Evolutionary conservation across 1,140 invertebrate genomes (phyloP), one percentile per base, ranked within the genome.

Genomic region (Zaprionus davidi): DNA sequence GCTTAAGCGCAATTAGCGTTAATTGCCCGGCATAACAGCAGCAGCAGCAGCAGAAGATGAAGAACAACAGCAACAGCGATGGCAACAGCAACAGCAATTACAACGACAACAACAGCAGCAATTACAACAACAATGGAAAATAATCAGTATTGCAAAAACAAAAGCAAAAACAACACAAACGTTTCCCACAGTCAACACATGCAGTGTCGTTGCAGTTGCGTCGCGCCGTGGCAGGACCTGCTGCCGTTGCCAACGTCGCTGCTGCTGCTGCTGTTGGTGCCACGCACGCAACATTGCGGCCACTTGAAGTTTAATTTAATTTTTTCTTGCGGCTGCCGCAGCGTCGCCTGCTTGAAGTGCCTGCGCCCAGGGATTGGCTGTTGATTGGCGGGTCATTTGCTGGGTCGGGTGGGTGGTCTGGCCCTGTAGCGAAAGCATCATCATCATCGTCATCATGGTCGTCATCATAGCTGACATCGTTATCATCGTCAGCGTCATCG

Each of bases 281-380:
- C 36, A 55, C 49, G 38, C 71, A 74, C 76, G 76, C 71, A 73
- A 78, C 76, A 78, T 81, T 83, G 84, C 75, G 82, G 79, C 81
- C 85, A 85, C 85, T 90, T 85, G 81, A 90, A 85, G 79, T 85
- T 85, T 82, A 90, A 90, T 90, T 90, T 74, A 90, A 79, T 90
- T 90, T 82, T 81, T 78, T 79, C 78, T 84, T 90, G 81, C 81
- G 85, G 81, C 81, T 85, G 85, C 71, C 74, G 31, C 56, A 84
- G 64, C 84, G 81, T 71, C 85, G 85, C 49, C 76, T 71, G 67
- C 65, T 76, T 85, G 73, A 79, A 87, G 82, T 86, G 82, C 66
- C 69, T 63, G 85, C 73, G 76, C 68, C 79, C 82, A 71, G 81
- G 85, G 86, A 90, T 74, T 90, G 81, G 83, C 78, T 84, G 59